phyloP scores from a whole-genome alignment of 2,888 invertebrate species.

The Hemicrepidius hirtus region DNA sequence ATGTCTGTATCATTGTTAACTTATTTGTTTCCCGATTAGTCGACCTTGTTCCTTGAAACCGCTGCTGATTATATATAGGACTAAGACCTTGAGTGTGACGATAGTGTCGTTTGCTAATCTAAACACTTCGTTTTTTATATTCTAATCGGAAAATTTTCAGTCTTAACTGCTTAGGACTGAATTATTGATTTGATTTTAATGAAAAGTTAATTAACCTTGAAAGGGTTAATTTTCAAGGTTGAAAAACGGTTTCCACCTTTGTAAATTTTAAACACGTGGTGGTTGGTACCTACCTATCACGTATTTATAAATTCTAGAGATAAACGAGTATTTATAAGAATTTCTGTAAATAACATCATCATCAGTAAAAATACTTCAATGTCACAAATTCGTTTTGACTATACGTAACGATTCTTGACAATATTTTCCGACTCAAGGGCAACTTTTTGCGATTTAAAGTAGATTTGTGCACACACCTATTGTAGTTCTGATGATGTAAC shows the following conservation, averaged over 20 bases:
- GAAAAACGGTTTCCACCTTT: not conserved
- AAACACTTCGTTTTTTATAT: not conserved
- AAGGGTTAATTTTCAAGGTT: too few species aligned
- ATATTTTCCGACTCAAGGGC: constrained; percentile 45
- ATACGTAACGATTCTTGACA: constrained; percentile 41
- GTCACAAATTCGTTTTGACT: constrained; percentile 48
- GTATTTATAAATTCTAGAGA: constrained; percentile 24
- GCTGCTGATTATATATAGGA: constrained; percentile 49
- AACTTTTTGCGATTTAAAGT: constrained; percentile 46
- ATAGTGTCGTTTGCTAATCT: constrained; percentile 47
- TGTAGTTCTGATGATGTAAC: constrained; percentile 37
- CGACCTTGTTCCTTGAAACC: constrained; percentile 54
- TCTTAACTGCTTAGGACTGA: too few species aligned
- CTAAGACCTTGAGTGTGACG: constrained; percentile 49
- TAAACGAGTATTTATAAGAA: constrained; percentile 32
- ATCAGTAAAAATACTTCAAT: constrained; percentile 48
- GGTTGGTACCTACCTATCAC: too few species aligned
- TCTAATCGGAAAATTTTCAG: constrained; percentile 13
- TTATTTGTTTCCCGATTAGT: constrained; percentile 53
- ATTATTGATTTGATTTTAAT: too few species aligned
- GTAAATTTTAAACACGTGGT: not conserved
- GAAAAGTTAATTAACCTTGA: too few species aligned
- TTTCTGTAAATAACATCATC: constrained; percentile 39
- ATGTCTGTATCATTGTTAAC: constrained; percentile 46
- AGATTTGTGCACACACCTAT: constrained; percentile 33